Evolutionary conservation across 2,113 vertebrate genomes (phyloP).

Genomic region (Stigmatopora argus): DNA sequence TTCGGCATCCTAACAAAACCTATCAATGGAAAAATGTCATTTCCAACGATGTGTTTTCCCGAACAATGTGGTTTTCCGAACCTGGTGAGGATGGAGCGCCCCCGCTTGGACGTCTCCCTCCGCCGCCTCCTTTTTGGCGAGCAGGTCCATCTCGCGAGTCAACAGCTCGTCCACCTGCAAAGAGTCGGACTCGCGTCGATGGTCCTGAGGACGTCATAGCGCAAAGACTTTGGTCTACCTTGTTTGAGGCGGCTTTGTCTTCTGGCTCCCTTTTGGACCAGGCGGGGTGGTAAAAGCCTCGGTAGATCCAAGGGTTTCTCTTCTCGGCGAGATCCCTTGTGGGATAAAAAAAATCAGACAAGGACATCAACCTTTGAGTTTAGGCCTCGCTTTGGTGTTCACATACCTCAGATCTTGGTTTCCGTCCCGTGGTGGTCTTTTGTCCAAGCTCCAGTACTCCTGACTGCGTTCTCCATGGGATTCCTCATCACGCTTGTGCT

Average conservation of each 20-base stretch:
- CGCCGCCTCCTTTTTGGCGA: constrained; percentile 67
- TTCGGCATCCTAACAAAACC: too few relatives aligned
- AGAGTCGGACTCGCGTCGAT: neutral
- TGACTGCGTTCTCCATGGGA: constrained; percentile 54
- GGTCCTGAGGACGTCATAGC: neutral
- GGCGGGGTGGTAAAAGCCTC: constrained; percentile 71
- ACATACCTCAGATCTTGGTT: constrained; percentile 52
- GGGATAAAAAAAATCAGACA: constrained; percentile 21
- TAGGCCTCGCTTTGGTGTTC: neutral
- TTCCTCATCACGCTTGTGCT: constrained; percentile 36
- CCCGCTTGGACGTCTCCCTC: constrained; percentile 63
- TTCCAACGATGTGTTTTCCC: neutral
- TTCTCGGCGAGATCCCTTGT: constrained; percentile 66
- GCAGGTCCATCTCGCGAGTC: constrained; percentile 79
- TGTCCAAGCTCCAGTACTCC: constrained; percentile 36
- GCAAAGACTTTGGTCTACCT: constrained; percentile 34
- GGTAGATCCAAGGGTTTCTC: constrained; percentile 64
- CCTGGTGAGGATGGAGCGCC: constrained; percentile 78
- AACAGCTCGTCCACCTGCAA: constrained; percentile 76
- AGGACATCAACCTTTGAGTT: too few relatives aligned
- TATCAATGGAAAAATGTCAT: too few relatives aligned
- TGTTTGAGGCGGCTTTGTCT: constrained; percentile 22
- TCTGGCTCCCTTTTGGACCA: constrained; percentile 73
- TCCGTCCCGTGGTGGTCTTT: constrained; percentile 35
- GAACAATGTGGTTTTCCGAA: constrained; percentile 24